Conservation (phyloP, 2,888 invertebrate genomes). For the Elmis aenea region DNA sequence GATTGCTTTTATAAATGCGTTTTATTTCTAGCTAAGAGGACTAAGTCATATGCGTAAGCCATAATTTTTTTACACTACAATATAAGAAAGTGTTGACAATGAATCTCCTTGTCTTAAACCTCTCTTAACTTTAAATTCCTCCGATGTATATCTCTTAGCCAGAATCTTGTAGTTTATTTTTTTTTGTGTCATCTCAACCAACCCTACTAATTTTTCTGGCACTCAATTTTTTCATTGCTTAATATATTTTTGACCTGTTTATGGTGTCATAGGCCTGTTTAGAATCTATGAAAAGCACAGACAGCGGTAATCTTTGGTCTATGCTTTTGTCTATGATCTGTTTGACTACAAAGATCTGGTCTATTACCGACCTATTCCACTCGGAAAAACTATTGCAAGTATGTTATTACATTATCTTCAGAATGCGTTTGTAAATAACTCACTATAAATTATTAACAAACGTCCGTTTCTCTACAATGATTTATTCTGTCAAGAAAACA, state of each 20-base stretch:
- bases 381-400: too few relatives aligned
- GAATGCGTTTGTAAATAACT: too few relatives aligned
- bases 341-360: slow-evolving; percentile 2
- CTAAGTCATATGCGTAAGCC: neutral
- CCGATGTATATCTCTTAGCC: neutral
- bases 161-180: neutral
- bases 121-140: neutral
- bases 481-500: too few relatives aligned
- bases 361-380: neutral
- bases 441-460: too few relatives aligned
- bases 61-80: neutral
- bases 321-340: slow-evolving; percentile 3
- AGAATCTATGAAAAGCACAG: slow-evolving; percentile 4
- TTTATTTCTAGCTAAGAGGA: neutral
- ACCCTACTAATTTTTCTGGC: neutral
- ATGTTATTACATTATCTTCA: too few relatives aligned
- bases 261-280: slow-evolving; percentile 6
- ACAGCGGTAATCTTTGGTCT: slow-evolving; percentile 6
- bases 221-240: slow-evolving; percentile 1
- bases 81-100: neutral
- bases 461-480: too few relatives aligned
- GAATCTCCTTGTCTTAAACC: neutral
- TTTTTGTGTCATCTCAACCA: neutral
- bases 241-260: slow-evolving; percentile 2
- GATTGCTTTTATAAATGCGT: neutral